Base-by-base conservation (phyloP, 1,140 invertebrate species). In the Monomorium pharaonis region DNA sequence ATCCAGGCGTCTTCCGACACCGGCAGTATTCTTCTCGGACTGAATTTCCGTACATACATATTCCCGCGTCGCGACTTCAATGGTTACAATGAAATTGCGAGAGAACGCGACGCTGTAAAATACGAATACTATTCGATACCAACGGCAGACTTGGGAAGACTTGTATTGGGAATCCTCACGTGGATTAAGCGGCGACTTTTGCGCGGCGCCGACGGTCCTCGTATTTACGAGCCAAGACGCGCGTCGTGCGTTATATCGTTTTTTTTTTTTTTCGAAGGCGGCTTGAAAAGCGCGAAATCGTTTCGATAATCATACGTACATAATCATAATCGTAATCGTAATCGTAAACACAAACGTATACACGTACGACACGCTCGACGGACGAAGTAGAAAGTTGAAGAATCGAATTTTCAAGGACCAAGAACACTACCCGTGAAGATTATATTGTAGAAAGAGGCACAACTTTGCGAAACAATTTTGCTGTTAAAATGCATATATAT, bases 341-440 rank as follows among this genome's bases (percentile, higher is more conserved):
- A 44, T 67, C 69, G 51, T 18, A 30, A 12, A 60, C 12, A 72
- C 21, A 65, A 21, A 42, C 33, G 14, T 24, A 69, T 24, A 14
- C 0, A 14, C 44, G 62, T 24, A 58, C 21, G 24, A 47, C 12
- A 56, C 5, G 12, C 24, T 62, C 44, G 63, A 44, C 16, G 44
- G 12, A 27, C 30, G 0, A n/a, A 44, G 33, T 30, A 30, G 37
- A 24, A 65, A 63, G 51, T 12, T 16, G 80, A 78, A 87, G 44
- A 63, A 77, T 75, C 62, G 78, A 70, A 89, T 70, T n/a, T n/a
- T 85, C 86, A 91, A 91, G 90, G 90, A 91, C 90, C 90, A 91
- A 91, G 88, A 91, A 76, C 37, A 77, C 60, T 77, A 74, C 58
- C 62, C 63, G 81, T 81, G 44, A 42, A 60, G 51, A 78, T n/a